phyloP scores from a whole-genome alignment of 2,888 invertebrate species.

The Dusona sp. region DNA sequence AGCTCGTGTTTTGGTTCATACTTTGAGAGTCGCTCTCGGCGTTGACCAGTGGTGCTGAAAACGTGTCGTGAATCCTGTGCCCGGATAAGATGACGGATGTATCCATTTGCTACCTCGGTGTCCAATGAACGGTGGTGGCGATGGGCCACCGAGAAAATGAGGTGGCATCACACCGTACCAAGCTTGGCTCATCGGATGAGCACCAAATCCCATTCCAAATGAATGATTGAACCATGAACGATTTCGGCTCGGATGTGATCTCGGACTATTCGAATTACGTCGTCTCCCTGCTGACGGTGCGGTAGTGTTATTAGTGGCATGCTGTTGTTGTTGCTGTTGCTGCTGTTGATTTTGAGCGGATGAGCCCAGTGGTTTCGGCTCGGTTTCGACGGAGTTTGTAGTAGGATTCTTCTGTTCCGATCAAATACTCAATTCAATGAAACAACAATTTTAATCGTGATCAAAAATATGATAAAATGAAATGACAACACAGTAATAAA shows the following conservation, averaged over 20 bases:
- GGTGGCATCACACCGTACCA: constrained; percentile 81
- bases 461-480: neutral
- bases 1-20: constrained; percentile 73
- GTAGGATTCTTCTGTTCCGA: constrained; percentile 75
- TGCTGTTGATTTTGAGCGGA: constrained; percentile 76
- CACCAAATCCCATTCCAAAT: constrained; percentile 81
- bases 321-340: constrained; percentile 57
- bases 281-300: constrained; percentile 75
- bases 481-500: neutral
- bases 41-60: constrained; percentile 82
- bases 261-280: constrained; percentile 82
- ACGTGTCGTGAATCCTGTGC: constrained; percentile 79
- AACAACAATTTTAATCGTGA: neutral
- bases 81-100: constrained; percentile 80
- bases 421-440: neutral
- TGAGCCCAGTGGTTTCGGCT: constrained; percentile 79
- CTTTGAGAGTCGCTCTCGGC: constrained; percentile 82
- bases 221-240: constrained; percentile 83
- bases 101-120: constrained; percentile 82
- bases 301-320: constrained; percentile 48
- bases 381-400: constrained; percentile 70
- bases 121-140: constrained; percentile 82
- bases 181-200: constrained; percentile 81
- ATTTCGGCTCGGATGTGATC: constrained; percentile 79
- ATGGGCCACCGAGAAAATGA: constrained; percentile 81